Conservation (phyloP, 37 sponge, comb jelly and placozoan genomes). For the Bolinopsis microptera region DNA sequence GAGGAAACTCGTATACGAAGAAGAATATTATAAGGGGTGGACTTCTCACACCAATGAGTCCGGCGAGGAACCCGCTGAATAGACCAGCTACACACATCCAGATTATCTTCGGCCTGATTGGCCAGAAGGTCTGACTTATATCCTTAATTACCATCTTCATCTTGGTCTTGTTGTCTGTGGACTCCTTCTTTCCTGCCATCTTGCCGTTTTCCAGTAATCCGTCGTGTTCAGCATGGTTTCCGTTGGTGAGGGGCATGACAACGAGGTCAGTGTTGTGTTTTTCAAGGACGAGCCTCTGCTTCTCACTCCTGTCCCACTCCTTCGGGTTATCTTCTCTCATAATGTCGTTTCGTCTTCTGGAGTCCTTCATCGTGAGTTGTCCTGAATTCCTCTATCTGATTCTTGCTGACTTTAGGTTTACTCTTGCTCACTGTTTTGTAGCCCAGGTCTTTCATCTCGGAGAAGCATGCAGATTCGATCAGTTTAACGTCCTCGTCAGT, state of each 20-base stretch:
- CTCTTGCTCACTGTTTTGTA: neutral
- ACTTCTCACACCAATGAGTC: constrained; percentile 41
- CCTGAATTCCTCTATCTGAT: neutral
- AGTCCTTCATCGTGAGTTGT: neutral
- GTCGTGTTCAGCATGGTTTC: neutral
- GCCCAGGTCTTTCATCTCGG: neutral
- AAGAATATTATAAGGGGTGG: constrained; percentile 62
- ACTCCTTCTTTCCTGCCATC: neutral
- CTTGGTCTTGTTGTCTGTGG: neutral
- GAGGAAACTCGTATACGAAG: constrained; percentile 31
- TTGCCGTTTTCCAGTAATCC: neutral
- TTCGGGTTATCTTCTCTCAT: neutral
- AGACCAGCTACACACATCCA: constrained; percentile 26
- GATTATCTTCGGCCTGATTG: neutral
- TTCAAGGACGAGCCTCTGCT: neutral
- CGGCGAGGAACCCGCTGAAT: constrained; percentile 21
- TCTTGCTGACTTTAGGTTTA: neutral
- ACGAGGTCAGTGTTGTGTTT: neutral
- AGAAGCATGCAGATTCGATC: neutral
- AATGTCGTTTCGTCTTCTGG: neutral
- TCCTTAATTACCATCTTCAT: neutral
- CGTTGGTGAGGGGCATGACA: neutral
- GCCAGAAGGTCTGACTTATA: neutral
- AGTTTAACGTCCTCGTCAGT: neutral
- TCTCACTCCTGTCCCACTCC: neutral